Evolutionary conservation across 2,113 vertebrate genomes (phyloP), one percentile per base, ranked within the genome.

Genomic region (Hydrolagus affinis): DNA sequence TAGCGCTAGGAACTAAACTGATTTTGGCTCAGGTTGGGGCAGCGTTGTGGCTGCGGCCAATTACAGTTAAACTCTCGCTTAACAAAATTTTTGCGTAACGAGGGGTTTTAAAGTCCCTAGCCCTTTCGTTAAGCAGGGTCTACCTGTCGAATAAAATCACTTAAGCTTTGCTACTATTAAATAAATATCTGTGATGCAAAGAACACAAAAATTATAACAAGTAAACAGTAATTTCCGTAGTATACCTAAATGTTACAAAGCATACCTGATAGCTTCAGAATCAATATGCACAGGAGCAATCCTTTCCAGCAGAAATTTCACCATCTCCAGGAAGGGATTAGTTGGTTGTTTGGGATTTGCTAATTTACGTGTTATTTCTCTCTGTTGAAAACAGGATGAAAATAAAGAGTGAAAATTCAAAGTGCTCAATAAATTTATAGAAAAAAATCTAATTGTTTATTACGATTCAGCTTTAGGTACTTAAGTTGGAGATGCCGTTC

Each of bases 251-350:
- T 72, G 11, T 72, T 72, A 21, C n/a, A 72, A 85, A 86, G 85
- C 89, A 91, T 92, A 99, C 98, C 98, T 99, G 92, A 99, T 99
- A 87, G 98, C 97, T 92, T 99, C 98, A 60, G 98, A 98, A 91
- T 99, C 98, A 85, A 99, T 99, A 92, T 99, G 98, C 86, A 99
- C 98, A 56, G 98, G 98, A 85, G 98, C 97, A 88, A 99, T 99
- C 91, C 97, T 96, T 95, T 99, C 97, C 91, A 99, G 90, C 86
- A 99, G 93, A 91, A 99, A 99, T 90, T 99, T 99, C 2, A 99
- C 98, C 98, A 99, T 99, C 93, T 99, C 97, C 90, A 99, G 91
- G 90, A 99, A 99, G 32, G 98, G 98, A 90, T 99, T 99, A 88
- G 97, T 98, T 88, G 97, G 97, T 86, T 99, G 98, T 89, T 99